Percentiles rank a stretch among this genome's conserved stretches.
phyloP scores from a whole-genome alignment of 2,888 invertebrate genomes.

The Emmelina monodactyla region DNA sequence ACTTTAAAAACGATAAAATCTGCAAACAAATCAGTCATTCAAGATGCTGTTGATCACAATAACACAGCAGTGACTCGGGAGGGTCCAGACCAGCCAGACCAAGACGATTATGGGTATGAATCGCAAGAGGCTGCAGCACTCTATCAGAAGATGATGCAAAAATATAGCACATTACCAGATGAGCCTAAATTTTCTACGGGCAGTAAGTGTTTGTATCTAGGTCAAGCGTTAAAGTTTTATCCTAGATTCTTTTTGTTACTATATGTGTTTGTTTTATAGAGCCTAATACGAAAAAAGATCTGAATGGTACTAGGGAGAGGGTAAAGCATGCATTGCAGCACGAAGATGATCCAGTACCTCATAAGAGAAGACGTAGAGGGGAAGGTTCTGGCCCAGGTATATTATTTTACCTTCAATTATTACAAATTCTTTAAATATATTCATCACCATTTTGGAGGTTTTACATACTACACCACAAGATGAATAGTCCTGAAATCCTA shows the following conservation, averaged over 20 bases:
- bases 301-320: constrained; percentile 73
- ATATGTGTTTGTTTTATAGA: constrained; percentile 19
- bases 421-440: too few species aligned
- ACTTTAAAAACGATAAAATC: constrained; percentile 88
- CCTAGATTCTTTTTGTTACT: background rate
- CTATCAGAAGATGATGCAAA: constrained; percentile 86
- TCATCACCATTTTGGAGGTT: too few species aligned
- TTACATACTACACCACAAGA: too few species aligned
- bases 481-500: too few species aligned
- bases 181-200: constrained; percentile 73
- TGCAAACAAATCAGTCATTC: constrained; percentile 85
- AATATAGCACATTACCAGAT: constrained; percentile 76
- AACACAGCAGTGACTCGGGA: constrained; percentile 78
- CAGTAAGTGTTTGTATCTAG: constrained; percentile 29
- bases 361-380: constrained; percentile 60
- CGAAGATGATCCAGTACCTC: constrained; percentile 75
- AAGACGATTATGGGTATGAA: constrained; percentile 91
- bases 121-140: constrained; percentile 83
- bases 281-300: constrained; percentile 41
- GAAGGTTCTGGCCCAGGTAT: constrained; percentile 16
- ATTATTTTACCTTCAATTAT: too few species aligned
- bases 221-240: background rate
- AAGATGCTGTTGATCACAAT: constrained; percentile 79
- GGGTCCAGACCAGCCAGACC: constrained; percentile 83
- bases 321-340: constrained; percentile 81